A percentile compares a stretch with the other conserved stretches of the same genome.
Conservation (phyloP, 2,797 vertebrate species). For the Ispidina picta region DNA sequence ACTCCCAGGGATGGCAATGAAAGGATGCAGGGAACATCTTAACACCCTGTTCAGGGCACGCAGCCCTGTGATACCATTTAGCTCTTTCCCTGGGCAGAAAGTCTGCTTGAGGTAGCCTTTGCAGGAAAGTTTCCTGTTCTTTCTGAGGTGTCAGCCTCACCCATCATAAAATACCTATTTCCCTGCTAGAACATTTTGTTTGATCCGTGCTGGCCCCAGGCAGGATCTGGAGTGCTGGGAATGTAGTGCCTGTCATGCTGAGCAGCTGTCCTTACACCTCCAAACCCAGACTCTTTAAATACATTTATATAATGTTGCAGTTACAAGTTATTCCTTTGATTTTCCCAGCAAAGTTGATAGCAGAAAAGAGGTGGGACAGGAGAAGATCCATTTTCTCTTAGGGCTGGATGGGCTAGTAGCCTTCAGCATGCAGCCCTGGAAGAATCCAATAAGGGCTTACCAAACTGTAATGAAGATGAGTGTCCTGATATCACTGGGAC, state of each 20-base stretch:
- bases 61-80: background rate
- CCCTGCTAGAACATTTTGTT: background rate
- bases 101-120: background rate
- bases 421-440: background rate
- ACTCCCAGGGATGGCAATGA: background rate
- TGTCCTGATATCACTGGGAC: background rate
- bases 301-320: background rate
- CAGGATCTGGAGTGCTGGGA: background rate
- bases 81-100: background rate
- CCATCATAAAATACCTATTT: background rate
- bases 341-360: background rate
- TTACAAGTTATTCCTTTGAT: background rate
- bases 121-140: background rate
- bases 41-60: fast-evolving
- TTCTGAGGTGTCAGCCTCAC: background rate
- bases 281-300: background rate
- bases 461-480: background rate
- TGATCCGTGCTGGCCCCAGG: background rate
- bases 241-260: background rate
- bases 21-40: background rate
- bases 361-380: background rate
- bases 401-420: background rate
- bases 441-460: background rate
- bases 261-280: background rate
- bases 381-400: background rate